phyloP scores from a whole-genome alignment of 2,888 invertebrate species.

The Neria commutata region DNA sequence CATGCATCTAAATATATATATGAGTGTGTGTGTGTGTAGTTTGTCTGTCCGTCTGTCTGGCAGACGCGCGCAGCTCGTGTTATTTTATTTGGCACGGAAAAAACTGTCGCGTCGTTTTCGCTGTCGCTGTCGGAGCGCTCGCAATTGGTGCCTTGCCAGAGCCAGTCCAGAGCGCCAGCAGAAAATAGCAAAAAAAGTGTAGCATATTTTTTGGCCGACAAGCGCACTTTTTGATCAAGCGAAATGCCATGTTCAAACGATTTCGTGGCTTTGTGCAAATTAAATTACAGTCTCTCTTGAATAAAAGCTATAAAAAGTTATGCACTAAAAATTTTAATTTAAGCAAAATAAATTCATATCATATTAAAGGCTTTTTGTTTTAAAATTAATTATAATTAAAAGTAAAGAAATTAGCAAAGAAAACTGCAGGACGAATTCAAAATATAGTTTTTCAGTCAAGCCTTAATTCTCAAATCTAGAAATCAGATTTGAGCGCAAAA shows the following conservation, averaged over 20 bases:
- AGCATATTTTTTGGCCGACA: slow-evolving; percentile 32
- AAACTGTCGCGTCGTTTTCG: slow-evolving; percentile 12
- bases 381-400: no score
- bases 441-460: no score
- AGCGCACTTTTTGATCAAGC: background rate
- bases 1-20: background rate
- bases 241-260: background rate
- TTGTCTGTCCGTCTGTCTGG: slow-evolving; percentile 13
- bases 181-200: slow-evolving; percentile 18
- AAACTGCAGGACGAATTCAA: no score
- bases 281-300: no score
- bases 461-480: no score
- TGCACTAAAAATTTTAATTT: no score
- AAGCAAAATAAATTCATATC: no score
- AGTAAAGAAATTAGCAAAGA: no score
- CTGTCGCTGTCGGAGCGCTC: background rate
- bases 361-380: no score
- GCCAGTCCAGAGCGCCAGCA: background rate
- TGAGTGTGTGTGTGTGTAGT: background rate
- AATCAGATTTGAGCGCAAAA: no score
- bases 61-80: slow-evolving; percentile 26
- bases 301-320: no score
- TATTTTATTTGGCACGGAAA: slow-evolving; percentile 12
- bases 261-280: background rate
- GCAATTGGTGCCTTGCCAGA: slow-evolving; percentile 33